Conservation (phyloP, 2,888 invertebrate species). For the Callimorpha dominula region DNA sequence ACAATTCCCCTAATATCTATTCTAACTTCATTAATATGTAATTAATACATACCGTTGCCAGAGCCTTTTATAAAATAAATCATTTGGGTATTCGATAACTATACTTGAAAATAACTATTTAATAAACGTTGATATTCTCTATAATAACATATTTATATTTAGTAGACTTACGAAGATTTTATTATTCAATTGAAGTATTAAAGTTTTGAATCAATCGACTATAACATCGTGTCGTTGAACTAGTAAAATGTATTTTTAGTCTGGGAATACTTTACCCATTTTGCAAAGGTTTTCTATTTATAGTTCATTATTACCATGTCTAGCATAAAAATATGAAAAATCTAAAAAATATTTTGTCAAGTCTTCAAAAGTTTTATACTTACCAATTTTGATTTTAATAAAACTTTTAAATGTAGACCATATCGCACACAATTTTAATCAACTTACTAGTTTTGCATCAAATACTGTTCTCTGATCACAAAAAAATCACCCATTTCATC, state of each 20-base stretch:
- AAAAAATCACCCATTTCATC: slow-evolving; percentile 26
- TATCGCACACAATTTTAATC: neutral
- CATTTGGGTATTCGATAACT: neutral
- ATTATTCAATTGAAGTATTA: neutral
- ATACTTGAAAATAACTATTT: neutral
- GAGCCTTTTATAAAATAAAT: neutral
- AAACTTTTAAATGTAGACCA: neutral
- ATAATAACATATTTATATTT: neutral
- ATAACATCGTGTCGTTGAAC: neutral
- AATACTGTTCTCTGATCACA: neutral
- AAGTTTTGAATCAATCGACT: neutral
- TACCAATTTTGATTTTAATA: neutral
- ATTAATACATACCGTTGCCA: neutral
- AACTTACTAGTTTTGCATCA: neutral
- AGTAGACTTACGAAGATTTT: neutral
- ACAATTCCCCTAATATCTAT: too few relatives aligned
- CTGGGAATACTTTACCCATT: neutral
- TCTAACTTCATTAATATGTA: too few relatives aligned
- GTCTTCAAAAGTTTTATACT: neutral
- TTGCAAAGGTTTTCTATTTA: neutral
- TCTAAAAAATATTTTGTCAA: neutral
- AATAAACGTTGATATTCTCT: neutral
- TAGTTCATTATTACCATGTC: neutral
- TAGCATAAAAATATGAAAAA: too few relatives aligned
- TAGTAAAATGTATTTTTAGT: neutral